Conservation (phyloP, 1,140 invertebrate genomes). For the Hypothenemus hampei region DNA sequence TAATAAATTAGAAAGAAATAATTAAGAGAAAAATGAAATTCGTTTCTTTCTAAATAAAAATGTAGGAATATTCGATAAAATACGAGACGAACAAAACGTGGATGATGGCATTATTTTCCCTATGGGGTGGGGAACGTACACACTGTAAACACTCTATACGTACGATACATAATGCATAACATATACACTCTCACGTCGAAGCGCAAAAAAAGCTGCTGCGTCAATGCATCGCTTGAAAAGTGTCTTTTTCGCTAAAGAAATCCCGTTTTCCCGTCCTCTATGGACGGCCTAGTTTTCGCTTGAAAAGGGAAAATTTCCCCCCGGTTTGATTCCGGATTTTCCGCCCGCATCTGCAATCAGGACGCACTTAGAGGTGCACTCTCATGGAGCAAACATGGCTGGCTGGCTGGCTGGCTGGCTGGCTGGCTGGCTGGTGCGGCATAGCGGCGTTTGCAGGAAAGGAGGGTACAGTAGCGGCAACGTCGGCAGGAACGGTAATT, state of each 20-base stretch:
- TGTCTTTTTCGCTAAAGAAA: constrained; percentile 21
- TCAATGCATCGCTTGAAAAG: constrained; percentile 22
- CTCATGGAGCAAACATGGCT: constrained; percentile 21
- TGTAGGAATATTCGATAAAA: too few relatives aligned
- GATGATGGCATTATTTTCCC: background rate
- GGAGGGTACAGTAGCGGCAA: background rate
- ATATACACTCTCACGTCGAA: constrained; percentile 15
- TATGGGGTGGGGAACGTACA: background rate
- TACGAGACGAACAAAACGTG: too few relatives aligned
- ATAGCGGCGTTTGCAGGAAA: background rate
- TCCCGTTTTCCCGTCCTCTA: constrained; percentile 5
- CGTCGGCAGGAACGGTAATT: too few relatives aligned
- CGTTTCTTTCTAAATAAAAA: too few relatives aligned
- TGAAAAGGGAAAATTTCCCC: constrained; percentile 11
- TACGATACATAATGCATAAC: constrained; percentile 20
- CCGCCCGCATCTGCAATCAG: constrained; percentile 20
- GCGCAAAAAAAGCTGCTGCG: constrained; percentile 6
- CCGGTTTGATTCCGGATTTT: constrained; percentile 14
- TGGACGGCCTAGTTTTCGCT: constrained; percentile 12
- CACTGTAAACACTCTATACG: constrained; percentile 13
- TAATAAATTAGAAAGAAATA: too few relatives aligned
- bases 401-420: too few relatives aligned
- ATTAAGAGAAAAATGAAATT: too few relatives aligned
- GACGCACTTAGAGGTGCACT: constrained; percentile 22
- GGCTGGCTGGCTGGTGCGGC: too few relatives aligned